These are phyloP conservation scores for Pithys albifrons DNA, from an alignment of 2,113 vertebrate genomes.

Conservation along the genomic window DNA sequence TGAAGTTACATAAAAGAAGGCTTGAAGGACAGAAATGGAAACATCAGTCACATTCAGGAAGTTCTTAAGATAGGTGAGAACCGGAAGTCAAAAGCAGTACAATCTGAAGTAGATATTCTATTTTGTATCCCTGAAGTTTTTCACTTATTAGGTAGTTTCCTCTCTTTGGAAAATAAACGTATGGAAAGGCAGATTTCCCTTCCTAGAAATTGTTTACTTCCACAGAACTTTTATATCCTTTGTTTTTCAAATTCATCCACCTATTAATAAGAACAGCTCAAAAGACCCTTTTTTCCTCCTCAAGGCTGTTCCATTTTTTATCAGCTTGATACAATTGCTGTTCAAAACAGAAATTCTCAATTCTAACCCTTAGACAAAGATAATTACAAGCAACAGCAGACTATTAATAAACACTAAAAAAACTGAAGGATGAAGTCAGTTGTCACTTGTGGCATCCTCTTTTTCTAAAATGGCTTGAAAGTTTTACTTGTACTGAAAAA, in stretches of 20 bases:
- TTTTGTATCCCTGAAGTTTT: background rate
- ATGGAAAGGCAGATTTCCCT: background rate
- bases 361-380: background rate
- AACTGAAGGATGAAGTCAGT: background rate
- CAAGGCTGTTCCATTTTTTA: background rate
- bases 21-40: background rate
- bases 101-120: background rate
- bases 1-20: background rate
- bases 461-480: background rate
- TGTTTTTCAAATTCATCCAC: background rate
- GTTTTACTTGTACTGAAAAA: background rate
- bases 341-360: background rate
- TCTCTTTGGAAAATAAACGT: background rate
- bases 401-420: background rate
- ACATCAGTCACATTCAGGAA: background rate
- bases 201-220: conserved; percentile 46
- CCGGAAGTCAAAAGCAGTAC: background rate
- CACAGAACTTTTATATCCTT: conserved; percentile 7
- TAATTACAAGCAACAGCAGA: background rate
- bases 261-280: background rate
- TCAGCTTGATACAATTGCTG: background rate
- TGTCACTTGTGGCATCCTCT: background rate
- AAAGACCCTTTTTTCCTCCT: background rate
- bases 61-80: background rate
- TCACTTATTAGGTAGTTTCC: background rate